These are phyloP conservation scores for Astropecten irregularis DNA, from an alignment of 53 echinoderm and acorn worm species.

Conservation along the genomic window DNA sequence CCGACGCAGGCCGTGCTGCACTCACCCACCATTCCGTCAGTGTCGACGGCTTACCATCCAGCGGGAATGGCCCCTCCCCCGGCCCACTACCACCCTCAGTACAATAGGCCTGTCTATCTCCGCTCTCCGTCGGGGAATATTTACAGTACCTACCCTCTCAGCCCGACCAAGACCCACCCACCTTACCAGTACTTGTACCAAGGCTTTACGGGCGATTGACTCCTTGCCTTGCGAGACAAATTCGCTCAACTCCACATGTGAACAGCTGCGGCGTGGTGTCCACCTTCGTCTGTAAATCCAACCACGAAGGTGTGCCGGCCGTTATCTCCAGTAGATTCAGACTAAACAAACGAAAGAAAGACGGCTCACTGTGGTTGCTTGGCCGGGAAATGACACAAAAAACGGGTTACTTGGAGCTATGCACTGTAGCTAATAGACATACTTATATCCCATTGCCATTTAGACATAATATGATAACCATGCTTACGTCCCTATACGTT, in stretches of 20 bases:
- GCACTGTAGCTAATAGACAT: slow-evolving; percentile 24
- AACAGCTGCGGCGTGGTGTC: neutral
- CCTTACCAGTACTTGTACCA: slow-evolving; percentile 76
- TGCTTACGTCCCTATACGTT: too few species aligned
- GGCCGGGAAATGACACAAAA: neutral
- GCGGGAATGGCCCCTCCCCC: slow-evolving; percentile 67
- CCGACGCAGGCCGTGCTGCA: slow-evolving; percentile 78
- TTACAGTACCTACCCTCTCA: slow-evolving; percentile 94
- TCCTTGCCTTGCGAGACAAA: slow-evolving; percentile 73
- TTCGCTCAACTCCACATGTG: slow-evolving; percentile 71
- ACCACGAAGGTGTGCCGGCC: too few species aligned
- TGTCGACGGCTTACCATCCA: slow-evolving; percentile 68
- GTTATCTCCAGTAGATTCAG: too few species aligned
- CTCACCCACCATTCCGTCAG: slow-evolving; percentile 74
- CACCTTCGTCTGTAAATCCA: too few species aligned
- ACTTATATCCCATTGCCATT: too few species aligned
- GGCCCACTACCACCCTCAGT: slow-evolving; percentile 75
- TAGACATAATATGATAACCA: too few species aligned
- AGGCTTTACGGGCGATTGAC: slow-evolving; percentile 70
- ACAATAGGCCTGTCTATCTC: slow-evolving; percentile 86
- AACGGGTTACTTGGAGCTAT: slow-evolving; percentile 47
- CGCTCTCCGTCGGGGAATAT: slow-evolving; percentile 94
- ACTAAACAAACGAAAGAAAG: too few species aligned
- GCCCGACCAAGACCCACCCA: slow-evolving; percentile 79
- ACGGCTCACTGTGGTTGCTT: neutral